These are phyloP conservation scores for Holothuria scabra DNA, from an alignment of 53 echinoderm and acorn worm genomes.

Conservation along the genomic window DNA sequence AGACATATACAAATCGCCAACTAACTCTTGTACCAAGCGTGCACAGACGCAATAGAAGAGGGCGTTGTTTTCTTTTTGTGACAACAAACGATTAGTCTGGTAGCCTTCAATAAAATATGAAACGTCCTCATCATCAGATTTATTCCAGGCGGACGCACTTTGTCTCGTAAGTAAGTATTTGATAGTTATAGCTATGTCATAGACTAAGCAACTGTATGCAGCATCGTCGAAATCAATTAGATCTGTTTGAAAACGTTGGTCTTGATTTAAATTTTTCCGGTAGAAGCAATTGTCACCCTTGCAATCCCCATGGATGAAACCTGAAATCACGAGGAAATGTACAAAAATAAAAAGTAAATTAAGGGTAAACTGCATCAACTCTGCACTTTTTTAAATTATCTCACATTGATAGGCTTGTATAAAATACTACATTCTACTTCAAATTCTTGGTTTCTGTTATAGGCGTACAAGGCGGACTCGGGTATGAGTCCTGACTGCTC, in stretches of 20 bases:
- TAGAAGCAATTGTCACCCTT: neutral
- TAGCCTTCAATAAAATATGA: conserved; percentile 14
- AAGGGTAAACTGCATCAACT: no score
- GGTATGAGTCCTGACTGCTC: no score
- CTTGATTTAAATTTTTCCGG: neutral
- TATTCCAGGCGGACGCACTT: neutral
- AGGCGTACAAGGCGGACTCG: no score
- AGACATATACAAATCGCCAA: conserved; percentile 8
- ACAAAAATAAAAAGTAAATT: neutral
- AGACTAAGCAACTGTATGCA: conserved; percentile 4
- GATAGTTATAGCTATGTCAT: conserved; percentile 14
- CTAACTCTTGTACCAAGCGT: neutral
- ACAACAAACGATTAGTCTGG: conserved; percentile 4
- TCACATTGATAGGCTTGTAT: no score
- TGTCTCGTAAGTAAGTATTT: neutral
- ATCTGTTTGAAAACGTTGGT: no score
- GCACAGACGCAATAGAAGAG: conserved; percentile 10
- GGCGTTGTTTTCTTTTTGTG: conserved; percentile 3
- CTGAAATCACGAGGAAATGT: neutral
- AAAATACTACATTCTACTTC: no score
- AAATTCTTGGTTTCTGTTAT: no score
- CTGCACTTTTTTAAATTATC: no score
- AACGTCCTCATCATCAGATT: neutral
- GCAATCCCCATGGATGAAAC: conserved; percentile 9
- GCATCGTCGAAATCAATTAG: conserved; percentile 29